Percentiles rank a stretch among this genome's conserved stretches.
Conservation (phyloP, 2,113 vertebrate genomes). For the Chloebia gouldiae region DNA sequence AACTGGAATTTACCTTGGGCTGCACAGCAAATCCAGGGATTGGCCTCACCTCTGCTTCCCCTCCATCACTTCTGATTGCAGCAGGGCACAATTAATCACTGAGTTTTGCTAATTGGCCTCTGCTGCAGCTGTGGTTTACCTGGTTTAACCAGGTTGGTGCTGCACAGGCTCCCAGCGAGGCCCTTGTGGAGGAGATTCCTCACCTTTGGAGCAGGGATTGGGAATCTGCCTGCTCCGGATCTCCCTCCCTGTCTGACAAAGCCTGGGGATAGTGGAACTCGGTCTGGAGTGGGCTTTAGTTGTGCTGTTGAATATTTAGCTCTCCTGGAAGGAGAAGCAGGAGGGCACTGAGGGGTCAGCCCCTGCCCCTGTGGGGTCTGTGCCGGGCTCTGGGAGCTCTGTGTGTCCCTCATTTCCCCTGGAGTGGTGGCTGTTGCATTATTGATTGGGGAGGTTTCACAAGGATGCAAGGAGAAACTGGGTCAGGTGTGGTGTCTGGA, state of each 20-base stretch:
- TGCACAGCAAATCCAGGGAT: background rate
- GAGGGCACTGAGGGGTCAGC: background rate
- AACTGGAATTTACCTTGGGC: background rate
- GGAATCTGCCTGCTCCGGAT: background rate
- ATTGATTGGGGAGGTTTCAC: constrained; percentile 2
- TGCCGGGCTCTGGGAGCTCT: background rate
- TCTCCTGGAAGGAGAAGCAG: background rate
- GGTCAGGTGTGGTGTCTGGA: background rate
- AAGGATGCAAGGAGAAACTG: background rate
- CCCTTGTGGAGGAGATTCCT: constrained; percentile 13
- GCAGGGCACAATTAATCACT: background rate
- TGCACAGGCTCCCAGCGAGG: background rate
- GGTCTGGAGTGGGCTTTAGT: accelerated
- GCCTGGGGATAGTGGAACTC: accelerated
- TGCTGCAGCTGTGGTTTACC: background rate
- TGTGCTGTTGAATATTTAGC: accelerated
- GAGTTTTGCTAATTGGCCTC: background rate
- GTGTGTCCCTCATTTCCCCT: background rate
- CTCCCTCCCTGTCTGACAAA: background rate
- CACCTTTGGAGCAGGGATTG: background rate
- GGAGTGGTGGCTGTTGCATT: background rate
- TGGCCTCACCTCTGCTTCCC: background rate
- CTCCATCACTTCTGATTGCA: background rate
- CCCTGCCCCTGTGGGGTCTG: background rate
- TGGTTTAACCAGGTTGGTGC: background rate